Base-by-base conservation (phyloP, 2,888 invertebrate genomes). In the Drosophila greeni region DNA sequence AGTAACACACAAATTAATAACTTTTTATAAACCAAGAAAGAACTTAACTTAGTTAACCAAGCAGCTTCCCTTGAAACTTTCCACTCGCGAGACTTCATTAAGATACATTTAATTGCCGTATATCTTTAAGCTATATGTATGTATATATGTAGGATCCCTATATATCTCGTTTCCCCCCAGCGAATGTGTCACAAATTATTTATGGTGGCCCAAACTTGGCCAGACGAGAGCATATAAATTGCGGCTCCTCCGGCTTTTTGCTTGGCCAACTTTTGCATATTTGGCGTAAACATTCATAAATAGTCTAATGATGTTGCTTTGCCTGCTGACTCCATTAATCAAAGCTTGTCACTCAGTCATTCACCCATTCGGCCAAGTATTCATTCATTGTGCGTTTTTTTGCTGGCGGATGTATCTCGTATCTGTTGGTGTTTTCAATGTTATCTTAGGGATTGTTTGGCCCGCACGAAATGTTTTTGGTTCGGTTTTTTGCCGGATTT, bases 341-440 rank as follows among this genome's bases (percentile, higher is more conserved):
- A 82, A 57, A 59, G 70, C 76, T 65, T 76, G 82, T 79, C 82
- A 76, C 75, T 77, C 70, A 82, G 83, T 76, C 83, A 77, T 77
- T 77, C 66, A 82, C 70, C 64, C 70, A 72, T 55, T 72, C 65
- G 42, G 42, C 47, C 60, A 61, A 49, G 62, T 49, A 39, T 68
- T 47, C 37, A 53, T 57, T 55, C 47, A 37, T 42, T 42, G 42
- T 42, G 56, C 29, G 24, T 36, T 49, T 40, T 56, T 45, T 62
- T 56, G 42, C 39, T 76, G 71, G 67, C 77, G 76, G 83, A 71
- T 79, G 60, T 78, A 56, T 69, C 52, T 74, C 54, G 39, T 59
- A 33, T 66, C 39, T 52, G 39, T 12, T 24, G 42, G 23, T 29
- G 60, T 49, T 68, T 49, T 68, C 61, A 73, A 62, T 64, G 60